Evolutionary conservation across 1,140 invertebrate genomes (phyloP).

Genomic region (Sarcophaga bullata): DNA sequence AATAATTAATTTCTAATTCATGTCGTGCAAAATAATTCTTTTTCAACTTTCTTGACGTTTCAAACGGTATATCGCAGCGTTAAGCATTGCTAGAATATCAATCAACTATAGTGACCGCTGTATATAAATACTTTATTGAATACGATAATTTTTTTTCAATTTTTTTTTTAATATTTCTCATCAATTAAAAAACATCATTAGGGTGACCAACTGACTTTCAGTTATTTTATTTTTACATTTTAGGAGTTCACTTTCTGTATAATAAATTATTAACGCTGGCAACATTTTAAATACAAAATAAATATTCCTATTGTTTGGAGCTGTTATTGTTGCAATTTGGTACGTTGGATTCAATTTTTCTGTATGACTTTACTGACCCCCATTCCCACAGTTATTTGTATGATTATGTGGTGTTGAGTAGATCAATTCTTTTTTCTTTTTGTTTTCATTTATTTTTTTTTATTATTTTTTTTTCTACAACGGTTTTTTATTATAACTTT

Average conservation of each 20-base stretch:
- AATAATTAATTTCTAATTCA: background rate
- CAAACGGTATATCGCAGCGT: background rate
- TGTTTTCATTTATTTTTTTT: background rate
- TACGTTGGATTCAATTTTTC: background rate
- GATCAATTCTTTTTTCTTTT: background rate
- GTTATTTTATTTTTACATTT: no score
- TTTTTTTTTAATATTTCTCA: no score
- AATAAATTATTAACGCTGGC: no score
- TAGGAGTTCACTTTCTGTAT: no score
- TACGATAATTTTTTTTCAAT: no score
- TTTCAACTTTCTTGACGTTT: background rate
- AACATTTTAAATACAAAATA: no score
- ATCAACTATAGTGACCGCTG: background rate
- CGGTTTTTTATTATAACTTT: constrained; percentile 16
- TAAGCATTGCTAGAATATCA: background rate
- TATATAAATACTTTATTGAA: constrained; percentile 9
- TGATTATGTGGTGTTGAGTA: constrained; percentile 25
- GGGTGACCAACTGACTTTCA: no score
- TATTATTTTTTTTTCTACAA: background rate
- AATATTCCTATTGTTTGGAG: constrained; percentile 1
- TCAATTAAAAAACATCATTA: no score
- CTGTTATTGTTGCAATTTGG: background rate
- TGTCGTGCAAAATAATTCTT: no score
- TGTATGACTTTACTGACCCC: constrained; percentile 37
- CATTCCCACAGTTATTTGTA: constrained; percentile 38